Evolutionary conservation across 2,888 invertebrate genomes (phyloP).

Genomic region (Eupithecia centaureata): DNA sequence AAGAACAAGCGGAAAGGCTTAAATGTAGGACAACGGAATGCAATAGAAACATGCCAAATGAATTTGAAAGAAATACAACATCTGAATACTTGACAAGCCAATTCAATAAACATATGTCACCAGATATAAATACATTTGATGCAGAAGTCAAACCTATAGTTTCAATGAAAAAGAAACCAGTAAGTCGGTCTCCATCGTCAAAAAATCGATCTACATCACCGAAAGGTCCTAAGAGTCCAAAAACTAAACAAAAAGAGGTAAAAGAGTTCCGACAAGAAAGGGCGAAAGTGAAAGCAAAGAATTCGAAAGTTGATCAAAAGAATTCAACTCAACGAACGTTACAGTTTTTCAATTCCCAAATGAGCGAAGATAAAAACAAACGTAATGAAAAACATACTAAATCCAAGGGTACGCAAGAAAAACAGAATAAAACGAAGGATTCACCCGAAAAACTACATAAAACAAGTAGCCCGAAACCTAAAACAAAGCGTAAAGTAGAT

Average conservation of each 20-base stretch:
- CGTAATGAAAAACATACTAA: neutral
- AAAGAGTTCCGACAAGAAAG: constrained; percentile 6
- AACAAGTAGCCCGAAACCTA: constrained; percentile 24
- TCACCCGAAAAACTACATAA: neutral
- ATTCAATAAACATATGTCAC: neutral
- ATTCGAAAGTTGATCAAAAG: constrained; percentile 9
- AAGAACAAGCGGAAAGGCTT: neutral
- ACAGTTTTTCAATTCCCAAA: constrained; percentile 23
- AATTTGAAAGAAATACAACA: neutral
- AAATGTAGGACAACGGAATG: neutral
- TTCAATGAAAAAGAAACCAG: constrained; percentile 21
- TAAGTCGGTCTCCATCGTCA: constrained; percentile 23
- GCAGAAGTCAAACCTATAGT: constrained; percentile 22
- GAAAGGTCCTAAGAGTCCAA: constrained; percentile 32
- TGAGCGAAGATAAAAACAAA: neutral
- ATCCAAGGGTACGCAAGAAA: neutral
- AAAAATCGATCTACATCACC: constrained; percentile 8
- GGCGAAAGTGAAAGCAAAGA: constrained; percentile 19
- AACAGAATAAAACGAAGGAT: neutral
- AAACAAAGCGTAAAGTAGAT: constrained; percentile 45
- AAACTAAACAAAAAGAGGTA: constrained; percentile 20
- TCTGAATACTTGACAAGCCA: neutral
- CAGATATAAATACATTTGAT: neutral
- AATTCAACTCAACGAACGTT: constrained; percentile 15
- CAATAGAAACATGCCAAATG: neutral